Evolutionary conservation across 2,888 invertebrate species (phyloP).

Genomic region (Carterocephalus palaemon): DNA sequence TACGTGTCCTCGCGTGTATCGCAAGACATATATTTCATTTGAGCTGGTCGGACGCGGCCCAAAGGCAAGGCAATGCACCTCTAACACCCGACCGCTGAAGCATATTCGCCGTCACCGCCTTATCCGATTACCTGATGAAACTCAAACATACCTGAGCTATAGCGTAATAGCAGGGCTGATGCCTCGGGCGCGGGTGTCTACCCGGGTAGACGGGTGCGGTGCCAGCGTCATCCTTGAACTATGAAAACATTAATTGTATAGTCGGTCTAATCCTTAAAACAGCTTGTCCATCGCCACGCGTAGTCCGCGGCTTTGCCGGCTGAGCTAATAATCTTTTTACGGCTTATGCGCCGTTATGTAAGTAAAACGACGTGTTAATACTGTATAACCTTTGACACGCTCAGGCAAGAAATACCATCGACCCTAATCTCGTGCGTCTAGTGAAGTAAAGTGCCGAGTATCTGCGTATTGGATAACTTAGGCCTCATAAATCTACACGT

Average conservation of each 20-base stretch:
- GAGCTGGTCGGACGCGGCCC: not conserved
- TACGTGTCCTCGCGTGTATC: too few relatives aligned
- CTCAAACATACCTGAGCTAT: not conserved
- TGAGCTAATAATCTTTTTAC: constrained; percentile 25
- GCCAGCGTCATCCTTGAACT: constrained; percentile 7
- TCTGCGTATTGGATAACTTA: too few relatives aligned
- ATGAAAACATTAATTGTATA: constrained; percentile 10
- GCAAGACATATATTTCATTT: not conserved
- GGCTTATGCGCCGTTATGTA: constrained; percentile 19
- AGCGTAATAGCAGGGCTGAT: not conserved
- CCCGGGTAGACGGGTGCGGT: too few relatives aligned
- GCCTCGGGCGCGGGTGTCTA: too few relatives aligned
- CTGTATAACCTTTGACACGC: constrained; percentile 19
- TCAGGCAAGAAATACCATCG: constrained; percentile 2
- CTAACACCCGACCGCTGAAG: too few relatives aligned
- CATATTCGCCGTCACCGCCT: too few relatives aligned
- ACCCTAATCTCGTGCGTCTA: not conserved
- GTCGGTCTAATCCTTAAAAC: constrained; percentile 22
- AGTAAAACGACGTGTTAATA: constrained; percentile 20
- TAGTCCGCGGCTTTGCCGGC: constrained; percentile 21
- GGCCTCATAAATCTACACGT: too few relatives aligned
- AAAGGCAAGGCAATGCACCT: too few relatives aligned
- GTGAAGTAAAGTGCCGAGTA: too few relatives aligned
- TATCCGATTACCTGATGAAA: too few relatives aligned
- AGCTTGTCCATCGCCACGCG: constrained; percentile 19